phyloP scores from a whole-genome alignment of 2,888 invertebrate species.

The Syritta pipiens region DNA sequence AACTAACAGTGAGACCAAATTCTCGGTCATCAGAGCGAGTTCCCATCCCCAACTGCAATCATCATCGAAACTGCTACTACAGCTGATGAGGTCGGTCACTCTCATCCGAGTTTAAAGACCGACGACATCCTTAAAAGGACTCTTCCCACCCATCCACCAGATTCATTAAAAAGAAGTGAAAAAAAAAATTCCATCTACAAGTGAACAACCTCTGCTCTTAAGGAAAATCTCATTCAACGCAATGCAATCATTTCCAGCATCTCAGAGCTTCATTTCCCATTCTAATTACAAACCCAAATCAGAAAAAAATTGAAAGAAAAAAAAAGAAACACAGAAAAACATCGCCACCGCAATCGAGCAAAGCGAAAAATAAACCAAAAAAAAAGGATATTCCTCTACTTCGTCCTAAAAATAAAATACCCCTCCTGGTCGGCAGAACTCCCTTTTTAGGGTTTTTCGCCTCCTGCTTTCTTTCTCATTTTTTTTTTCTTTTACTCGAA shows the following conservation, averaged over 20 bases:
- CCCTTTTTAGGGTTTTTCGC: too few species aligned
- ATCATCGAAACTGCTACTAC: too few species aligned
- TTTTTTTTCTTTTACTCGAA: neutral
- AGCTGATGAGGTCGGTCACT: too few species aligned
- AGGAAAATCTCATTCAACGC: neutral
- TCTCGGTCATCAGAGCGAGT: too few species aligned
- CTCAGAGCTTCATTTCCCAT: neutral
- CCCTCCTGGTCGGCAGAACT: too few species aligned
- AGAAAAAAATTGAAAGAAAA: neutral
- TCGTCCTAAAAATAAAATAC: neutral
- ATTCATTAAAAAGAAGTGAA: too few species aligned
- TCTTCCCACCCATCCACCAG: neutral
- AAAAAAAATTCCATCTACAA: neutral
- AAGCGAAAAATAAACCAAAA: too few species aligned
- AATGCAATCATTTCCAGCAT: neutral
- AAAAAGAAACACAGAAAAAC: neutral
- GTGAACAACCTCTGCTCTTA: neutral
- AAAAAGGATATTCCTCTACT: conserved; percentile 5
- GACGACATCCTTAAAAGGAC: too few species aligned
- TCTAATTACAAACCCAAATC: conserved; percentile 13
- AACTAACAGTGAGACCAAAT: too few species aligned
- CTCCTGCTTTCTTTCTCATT: too few species aligned
- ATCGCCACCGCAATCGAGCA: conserved; percentile 10
- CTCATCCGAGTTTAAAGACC: too few species aligned
- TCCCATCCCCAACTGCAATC: too few species aligned